Base-by-base conservation (phyloP, 2,888 invertebrate species). In the Torymus tubicola region DNA sequence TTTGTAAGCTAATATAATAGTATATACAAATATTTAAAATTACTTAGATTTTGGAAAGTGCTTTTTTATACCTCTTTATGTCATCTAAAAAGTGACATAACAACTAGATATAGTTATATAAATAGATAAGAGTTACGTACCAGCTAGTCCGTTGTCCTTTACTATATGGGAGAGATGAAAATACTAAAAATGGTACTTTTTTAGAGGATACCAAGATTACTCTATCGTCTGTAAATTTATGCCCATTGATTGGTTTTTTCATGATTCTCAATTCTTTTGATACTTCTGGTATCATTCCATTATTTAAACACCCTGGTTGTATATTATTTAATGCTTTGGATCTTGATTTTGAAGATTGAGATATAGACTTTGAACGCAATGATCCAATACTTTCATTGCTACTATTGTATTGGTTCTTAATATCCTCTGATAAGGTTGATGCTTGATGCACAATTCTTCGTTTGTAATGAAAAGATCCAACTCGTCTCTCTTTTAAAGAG, bases 101-200 rank as follows among this genome's bases (percentile, higher is more conserved):
- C 58, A 70, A 69, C 16, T 69, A 55, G 57, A 50, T 53, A 11
- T 12, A 73, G 76, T 70, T 53, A 81, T 42, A 61, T 5, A 67
- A 75, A 42, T 11, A 21, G 14, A 57, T 70, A 42, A 70, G 61
- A 11, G 24, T 69, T 78, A 87, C 91, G 90, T 89, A 95, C 95
- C 95, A 92, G 85, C 92, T 92, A 88, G 91, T 93, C 80, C 94
- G 93, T 81, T 93, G 91, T 86, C 93, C 94, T 89, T 94, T 95
- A 78, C 93, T 95, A 89, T 96, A 97, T 55, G 98, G 97, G 88
- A 98, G 94, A 76, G 96, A 94, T 58, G 98, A 98, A 90, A 96
- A 98, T 82, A 98, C 93, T 85, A 96, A 93, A 91, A 97, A 95
- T 55, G 98, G 98, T 78, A 95, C 94, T 86, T 95, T 95, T 86